phyloP scores from a whole-genome alignment of 2,113 vertebrate species.

The Uria aalge region DNA sequence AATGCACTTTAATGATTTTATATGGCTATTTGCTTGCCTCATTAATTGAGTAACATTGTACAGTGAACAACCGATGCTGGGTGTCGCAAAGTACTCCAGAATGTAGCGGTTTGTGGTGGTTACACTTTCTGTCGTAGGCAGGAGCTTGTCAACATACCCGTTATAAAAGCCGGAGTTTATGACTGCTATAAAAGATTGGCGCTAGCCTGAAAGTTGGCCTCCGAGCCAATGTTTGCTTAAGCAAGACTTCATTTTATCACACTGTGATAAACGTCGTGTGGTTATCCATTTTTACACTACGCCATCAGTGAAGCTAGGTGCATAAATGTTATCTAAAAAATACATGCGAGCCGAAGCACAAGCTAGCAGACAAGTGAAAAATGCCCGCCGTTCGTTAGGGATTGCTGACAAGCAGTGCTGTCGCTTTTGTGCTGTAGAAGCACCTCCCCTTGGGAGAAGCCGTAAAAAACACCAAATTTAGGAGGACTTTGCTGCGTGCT shows the following conservation, averaged over 20 bases:
- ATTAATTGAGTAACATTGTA: neutral
- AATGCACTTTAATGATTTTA: neutral
- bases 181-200: slow-evolving; percentile 7
- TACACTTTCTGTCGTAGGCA: neutral
- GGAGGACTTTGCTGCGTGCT: neutral
- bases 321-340: neutral
- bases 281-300: neutral
- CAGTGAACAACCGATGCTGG: neutral
- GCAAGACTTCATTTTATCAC: neutral
- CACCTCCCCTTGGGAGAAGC: neutral
- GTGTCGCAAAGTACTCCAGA: neutral
- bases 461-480: neutral
- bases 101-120: neutral
- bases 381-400: neutral
- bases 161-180: slow-evolving; percentile 44
- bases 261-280: neutral
- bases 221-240: neutral
- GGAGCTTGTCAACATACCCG: neutral
- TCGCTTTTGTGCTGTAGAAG: neutral
- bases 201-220: neutral
- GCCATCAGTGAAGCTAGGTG: neutral
- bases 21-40: neutral
- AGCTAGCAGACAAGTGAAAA: neutral
- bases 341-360: neutral
- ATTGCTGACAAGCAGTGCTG: neutral